phyloP scores from a whole-genome alignment of 2,888 invertebrate species.

The Quadriops clusia region DNA sequence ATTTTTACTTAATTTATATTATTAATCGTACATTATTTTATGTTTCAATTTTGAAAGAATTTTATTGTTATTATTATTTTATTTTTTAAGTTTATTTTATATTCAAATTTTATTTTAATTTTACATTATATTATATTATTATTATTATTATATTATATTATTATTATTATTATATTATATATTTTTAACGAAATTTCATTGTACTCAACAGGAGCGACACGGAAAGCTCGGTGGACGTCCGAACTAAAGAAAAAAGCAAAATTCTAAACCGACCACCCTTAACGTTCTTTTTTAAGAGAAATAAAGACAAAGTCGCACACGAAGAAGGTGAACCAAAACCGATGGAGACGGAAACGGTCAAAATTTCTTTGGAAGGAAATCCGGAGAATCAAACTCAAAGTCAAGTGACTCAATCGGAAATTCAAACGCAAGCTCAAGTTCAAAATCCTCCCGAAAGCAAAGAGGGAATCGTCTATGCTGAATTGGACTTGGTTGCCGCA shows the following conservation, averaged over 20 bases:
- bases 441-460: slow-evolving; percentile 14
- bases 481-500: slow-evolving; percentile 48
- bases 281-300: slow-evolving; percentile 26
- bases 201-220: slow-evolving; percentile 49
- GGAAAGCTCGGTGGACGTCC: slow-evolving; percentile 47
- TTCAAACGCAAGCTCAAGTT: slow-evolving; percentile 6
- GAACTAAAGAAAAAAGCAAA: slow-evolving; percentile 11
- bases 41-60: background rate
- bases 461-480: slow-evolving; percentile 57
- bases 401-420: slow-evolving; percentile 6
- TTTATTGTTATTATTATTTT: slow-evolving; percentile 7
- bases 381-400: background rate
- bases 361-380: slow-evolving; percentile 12
- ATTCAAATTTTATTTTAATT: background rate
- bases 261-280: slow-evolving; percentile 6
- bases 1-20: too few relatives aligned
- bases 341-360: slow-evolving; percentile 14
- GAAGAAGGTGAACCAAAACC: slow-evolving; percentile 14
- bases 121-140: too few relatives aligned
- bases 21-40: too few relatives aligned
- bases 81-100: background rate
- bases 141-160: too few relatives aligned
- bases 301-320: slow-evolving; percentile 16
- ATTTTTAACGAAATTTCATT: too few relatives aligned
- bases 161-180: slow-evolving; percentile 3